These are phyloP conservation scores for Lates japonicus DNA, from an alignment of 2,797 vertebrate species.

Conservation along the genomic window DNA sequence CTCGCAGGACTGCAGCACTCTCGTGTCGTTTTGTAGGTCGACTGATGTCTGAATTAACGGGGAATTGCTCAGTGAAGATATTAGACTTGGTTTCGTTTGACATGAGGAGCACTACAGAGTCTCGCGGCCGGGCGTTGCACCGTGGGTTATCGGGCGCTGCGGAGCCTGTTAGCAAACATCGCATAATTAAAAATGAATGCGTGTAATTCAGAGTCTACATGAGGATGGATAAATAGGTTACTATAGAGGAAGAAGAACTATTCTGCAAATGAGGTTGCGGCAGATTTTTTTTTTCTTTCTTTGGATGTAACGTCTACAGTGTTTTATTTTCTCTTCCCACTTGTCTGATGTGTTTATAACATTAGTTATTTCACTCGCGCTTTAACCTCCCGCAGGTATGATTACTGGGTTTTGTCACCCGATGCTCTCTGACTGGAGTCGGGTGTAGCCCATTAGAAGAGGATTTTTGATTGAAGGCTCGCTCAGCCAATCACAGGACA, in stretches of 20 bases:
- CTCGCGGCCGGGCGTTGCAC: constrained; percentile 67
- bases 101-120: neutral
- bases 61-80: neutral
- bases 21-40: constrained; percentile 61
- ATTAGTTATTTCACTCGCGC: constrained; percentile 3
- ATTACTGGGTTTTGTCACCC: constrained; percentile 82
- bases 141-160: constrained; percentile 74
- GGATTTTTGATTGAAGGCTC: constrained; percentile 70
- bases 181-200: constrained; percentile 47
- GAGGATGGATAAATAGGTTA: constrained; percentile 32
- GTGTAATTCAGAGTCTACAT: constrained; percentile 3
- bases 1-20: constrained; percentile 77
- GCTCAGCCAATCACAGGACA: constrained; percentile 75
- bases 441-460: constrained; percentile 85
- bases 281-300: neutral
- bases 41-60: constrained; percentile 25
- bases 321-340: constrained; percentile 8
- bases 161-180: constrained; percentile 42
- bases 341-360: constrained; percentile 12
- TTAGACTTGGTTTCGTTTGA: constrained; percentile 3
- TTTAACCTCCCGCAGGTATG: constrained; percentile 33
- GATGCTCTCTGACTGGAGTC: constrained; percentile 81
- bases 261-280: constrained; percentile 40
- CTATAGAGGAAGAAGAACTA: constrained; percentile 5
- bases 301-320: constrained; percentile 7